Evolutionary conservation across 2,113 vertebrate species (phyloP).

Genomic region (Phalacrocorax carbo): DNA sequence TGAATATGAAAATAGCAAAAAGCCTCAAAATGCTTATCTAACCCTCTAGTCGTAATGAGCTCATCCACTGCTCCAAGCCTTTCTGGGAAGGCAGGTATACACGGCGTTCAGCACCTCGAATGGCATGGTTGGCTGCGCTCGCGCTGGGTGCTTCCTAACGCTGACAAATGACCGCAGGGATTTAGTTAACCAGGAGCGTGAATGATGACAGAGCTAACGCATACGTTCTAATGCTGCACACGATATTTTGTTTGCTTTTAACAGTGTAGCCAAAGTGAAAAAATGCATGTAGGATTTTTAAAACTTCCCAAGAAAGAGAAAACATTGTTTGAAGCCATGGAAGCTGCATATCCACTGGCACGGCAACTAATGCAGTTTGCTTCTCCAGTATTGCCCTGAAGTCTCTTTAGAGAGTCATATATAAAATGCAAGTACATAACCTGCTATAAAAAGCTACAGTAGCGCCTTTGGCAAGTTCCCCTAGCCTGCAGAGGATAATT

Average conservation of each 20-base stretch:
- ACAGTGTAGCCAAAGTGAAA: neutral
- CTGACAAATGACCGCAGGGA: neutral
- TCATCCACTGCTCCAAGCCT: neutral
- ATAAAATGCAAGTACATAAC: neutral
- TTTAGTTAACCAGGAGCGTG: neutral
- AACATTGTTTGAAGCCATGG: neutral
- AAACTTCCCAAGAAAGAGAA: neutral
- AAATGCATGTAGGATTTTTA: neutral
- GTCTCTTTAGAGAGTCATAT: neutral
- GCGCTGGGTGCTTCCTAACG: rapidly evolving
- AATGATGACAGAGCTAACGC: neutral
- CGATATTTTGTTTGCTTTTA: neutral
- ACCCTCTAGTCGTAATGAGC: neutral
- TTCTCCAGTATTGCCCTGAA: neutral
- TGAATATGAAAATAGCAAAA: neutral
- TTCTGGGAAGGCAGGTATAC: neutral
- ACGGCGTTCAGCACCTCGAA: rapidly evolving
- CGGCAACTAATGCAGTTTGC: neutral
- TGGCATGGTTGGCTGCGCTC: neutral
- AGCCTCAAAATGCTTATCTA: neutral
- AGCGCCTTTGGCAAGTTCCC: neutral
- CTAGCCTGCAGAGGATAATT: neutral
- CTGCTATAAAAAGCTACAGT: neutral
- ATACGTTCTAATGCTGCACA: rapidly evolving
- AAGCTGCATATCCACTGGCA: neutral